These are phyloP conservation scores for Dioctria linearis DNA, from an alignment of 2,888 invertebrate genomes.

Conservation along the genomic window DNA sequence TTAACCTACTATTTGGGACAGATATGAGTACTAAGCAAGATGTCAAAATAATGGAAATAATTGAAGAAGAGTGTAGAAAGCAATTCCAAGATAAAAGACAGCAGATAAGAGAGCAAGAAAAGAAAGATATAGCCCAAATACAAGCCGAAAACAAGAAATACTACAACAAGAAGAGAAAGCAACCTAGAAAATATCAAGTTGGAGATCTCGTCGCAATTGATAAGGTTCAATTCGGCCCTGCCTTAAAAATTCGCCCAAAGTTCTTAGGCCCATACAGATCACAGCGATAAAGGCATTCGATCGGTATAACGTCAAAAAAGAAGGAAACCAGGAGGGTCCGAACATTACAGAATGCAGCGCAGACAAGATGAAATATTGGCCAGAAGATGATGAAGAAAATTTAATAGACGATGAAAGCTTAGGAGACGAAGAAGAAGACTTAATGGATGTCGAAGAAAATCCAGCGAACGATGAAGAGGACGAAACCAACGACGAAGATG, in stretches of 20 bases:
- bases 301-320: neutral
- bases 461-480: too few species aligned
- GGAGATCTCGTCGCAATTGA: conserved; percentile 25
- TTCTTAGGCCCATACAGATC: conserved; percentile 23
- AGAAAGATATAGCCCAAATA: neutral
- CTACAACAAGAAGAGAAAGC: conserved; percentile 16
- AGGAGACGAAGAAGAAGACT: too few species aligned
- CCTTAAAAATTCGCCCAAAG: conserved; percentile 18
- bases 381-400: too few species aligned
- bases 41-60: neutral
- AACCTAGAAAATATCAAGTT: conserved; percentile 13
- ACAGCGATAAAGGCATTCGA: conserved; percentile 7
- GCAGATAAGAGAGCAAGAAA: conserved; percentile 6
- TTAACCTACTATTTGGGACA: conserved; percentile 62
- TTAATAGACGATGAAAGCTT: too few species aligned
- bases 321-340: too few species aligned
- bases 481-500: too few species aligned
- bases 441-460: too few species aligned
- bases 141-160: neutral
- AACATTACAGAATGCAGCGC: too few species aligned
- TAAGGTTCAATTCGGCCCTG: conserved; percentile 13
- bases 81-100: conserved; percentile 13
- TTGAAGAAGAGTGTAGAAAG: conserved; percentile 23
- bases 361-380: too few species aligned
- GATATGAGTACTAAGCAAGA: conserved; percentile 12